A percentile compares a stretch with the other conserved stretches of the same genome.
phyloP scores from a whole-genome alignment of 2,888 invertebrate species.

The Lobophora halterata region DNA sequence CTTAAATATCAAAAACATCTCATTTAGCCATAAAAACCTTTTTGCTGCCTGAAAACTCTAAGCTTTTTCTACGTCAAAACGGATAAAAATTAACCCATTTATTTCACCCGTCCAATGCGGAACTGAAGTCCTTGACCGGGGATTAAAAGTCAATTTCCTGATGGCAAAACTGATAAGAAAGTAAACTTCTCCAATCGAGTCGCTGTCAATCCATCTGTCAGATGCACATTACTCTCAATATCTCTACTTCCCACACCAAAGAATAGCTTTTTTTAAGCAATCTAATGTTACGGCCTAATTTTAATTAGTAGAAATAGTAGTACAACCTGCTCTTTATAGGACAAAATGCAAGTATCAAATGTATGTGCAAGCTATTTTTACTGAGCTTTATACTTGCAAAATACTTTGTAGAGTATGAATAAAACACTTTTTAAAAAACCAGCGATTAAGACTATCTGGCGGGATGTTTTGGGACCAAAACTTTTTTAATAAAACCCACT shows the following conservation, averaged over 20 bases:
- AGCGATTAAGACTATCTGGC: constrained; percentile 17
- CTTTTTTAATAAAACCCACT: constrained; percentile 72
- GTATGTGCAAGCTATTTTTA: neutral
- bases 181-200: constrained; percentile 5
- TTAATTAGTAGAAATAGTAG: neutral
- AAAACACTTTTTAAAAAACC: too few relatives aligned
- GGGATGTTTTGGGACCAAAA: constrained; percentile 40
- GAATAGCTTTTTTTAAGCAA: neutral
- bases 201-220: constrained; percentile 11
- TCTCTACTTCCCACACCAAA: too few relatives aligned
- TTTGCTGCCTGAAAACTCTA: too few relatives aligned
- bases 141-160: too few relatives aligned
- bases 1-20: too few relatives aligned
- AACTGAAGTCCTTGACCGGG: too few relatives aligned
- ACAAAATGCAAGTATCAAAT: too few relatives aligned
- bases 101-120: too few relatives aligned
- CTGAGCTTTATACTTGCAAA: neutral
- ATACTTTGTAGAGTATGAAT: constrained; percentile 13
- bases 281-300: neutral
- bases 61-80: too few relatives aligned
- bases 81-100: too few relatives aligned
- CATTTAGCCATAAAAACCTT: too few relatives aligned
- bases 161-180: neutral
- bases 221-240: constrained; percentile 4
- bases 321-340: too few relatives aligned